Percentiles rank a stretch among this genome's conserved stretches.
phyloP scores from a whole-genome alignment of 2,888 invertebrate species.

The Ichneumoninae sp. region DNA sequence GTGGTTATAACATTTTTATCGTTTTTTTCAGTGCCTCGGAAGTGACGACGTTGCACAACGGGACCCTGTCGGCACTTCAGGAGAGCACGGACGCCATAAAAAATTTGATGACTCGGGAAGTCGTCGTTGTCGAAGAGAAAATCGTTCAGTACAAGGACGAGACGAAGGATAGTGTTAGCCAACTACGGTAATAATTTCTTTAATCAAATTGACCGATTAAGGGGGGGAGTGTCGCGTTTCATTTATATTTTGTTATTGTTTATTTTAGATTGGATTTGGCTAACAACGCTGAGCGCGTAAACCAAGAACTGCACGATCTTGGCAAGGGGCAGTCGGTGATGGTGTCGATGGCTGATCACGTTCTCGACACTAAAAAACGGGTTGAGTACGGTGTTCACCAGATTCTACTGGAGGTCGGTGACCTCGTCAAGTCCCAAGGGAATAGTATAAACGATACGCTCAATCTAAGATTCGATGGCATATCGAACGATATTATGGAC shows the following conservation, averaged over 20 bases:
- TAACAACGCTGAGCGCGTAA: slow-evolving; percentile 77
- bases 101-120: slow-evolving; percentile 81
- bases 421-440: slow-evolving; percentile 88
- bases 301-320: slow-evolving; percentile 85
- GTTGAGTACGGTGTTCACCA: slow-evolving; percentile 94
- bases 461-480: slow-evolving; percentile 88
- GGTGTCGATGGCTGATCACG: slow-evolving; percentile 93
- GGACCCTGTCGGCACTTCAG: slow-evolving; percentile 87
- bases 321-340: slow-evolving; percentile 91
- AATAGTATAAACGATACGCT: slow-evolving; percentile 89
- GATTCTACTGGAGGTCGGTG: slow-evolving; percentile 90
- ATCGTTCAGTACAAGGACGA: slow-evolving; percentile 86
- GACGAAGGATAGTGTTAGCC: slow-evolving; percentile 87
- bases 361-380: slow-evolving; percentile 92
- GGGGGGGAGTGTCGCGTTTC: neutral
- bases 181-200: slow-evolving; percentile 85
- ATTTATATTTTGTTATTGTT: neutral
- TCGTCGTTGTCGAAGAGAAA: slow-evolving; percentile 86
- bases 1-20: slow-evolving; percentile 56
- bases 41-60: slow-evolving; percentile 87
- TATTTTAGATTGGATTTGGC: slow-evolving; percentile 76
- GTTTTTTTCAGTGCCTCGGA: slow-evolving; percentile 81
- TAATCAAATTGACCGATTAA: neutral
- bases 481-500: slow-evolving; percentile 89
- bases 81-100: slow-evolving; percentile 85